These are phyloP conservation scores for Lithosia quadra DNA, from an alignment of 2,888 invertebrate genomes.

Conservation along the genomic window DNA sequence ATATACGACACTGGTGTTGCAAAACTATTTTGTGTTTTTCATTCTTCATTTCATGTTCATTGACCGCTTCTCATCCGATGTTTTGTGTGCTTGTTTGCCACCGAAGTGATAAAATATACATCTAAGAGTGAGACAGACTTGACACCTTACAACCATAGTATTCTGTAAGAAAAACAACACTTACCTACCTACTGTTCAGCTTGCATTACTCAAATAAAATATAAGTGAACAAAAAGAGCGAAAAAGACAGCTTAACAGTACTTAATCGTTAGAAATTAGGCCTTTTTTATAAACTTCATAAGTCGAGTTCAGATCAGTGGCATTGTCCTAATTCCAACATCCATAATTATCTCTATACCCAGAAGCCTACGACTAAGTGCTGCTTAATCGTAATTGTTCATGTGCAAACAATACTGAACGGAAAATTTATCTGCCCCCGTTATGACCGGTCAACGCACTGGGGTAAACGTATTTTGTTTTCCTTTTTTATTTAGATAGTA, in stretches of 20 bases:
- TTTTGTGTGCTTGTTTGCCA: too few relatives aligned
- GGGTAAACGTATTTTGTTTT: neutral
- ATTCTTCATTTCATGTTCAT: too few relatives aligned
- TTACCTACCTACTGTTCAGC: too few relatives aligned
- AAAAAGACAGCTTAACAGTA: neutral
- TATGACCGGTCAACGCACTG: conserved; percentile 1
- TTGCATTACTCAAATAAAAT: neutral
- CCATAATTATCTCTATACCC: neutral
- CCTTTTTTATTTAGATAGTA: neutral
- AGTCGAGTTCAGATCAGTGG: neutral
- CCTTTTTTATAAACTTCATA: neutral
- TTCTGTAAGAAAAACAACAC: too few relatives aligned
- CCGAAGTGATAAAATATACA: too few relatives aligned
- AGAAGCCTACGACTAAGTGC: neutral
- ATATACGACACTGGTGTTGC: too few relatives aligned
- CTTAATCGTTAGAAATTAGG: neutral
- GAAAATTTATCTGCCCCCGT: neutral
- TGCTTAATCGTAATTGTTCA: neutral
- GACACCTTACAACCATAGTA: too few relatives aligned
- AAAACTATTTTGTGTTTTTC: too few relatives aligned
- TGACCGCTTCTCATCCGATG: too few relatives aligned
- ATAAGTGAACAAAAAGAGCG: neutral
- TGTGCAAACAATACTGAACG: neutral
- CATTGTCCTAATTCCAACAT: neutral
- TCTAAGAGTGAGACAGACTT: too few relatives aligned